These are phyloP conservation scores for Phoronis australis DNA, from an alignment of 2,888 invertebrate genomes.

Conservation along the genomic window DNA sequence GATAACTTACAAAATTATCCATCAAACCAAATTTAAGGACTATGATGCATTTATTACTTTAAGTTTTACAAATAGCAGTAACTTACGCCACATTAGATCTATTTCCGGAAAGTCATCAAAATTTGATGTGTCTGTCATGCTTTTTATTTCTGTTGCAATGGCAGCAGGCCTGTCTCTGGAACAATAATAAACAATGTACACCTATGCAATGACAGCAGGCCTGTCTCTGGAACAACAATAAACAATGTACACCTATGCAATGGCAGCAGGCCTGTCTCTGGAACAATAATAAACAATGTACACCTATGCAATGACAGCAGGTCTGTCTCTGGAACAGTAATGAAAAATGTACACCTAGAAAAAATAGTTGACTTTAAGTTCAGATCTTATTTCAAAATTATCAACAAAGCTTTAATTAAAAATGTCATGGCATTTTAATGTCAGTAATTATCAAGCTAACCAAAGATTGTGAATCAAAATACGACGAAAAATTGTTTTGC, in stretches of 20 bases:
- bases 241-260: slow-evolving; percentile 57
- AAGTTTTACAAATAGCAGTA: not conserved
- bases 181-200: not conserved
- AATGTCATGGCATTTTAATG: too few species aligned
- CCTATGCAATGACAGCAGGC: slow-evolving; percentile 84
- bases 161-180: slow-evolving; percentile 86
- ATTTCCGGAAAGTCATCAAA: slow-evolving; percentile 99
- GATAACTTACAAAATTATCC: too few species aligned
- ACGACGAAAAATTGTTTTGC: too few species aligned
- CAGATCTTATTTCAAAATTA: too few species aligned
- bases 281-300: slow-evolving; percentile 2
- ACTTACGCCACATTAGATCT: slow-evolving; percentile 94
- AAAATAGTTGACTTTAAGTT: too few species aligned
- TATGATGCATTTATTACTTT: too few species aligned
- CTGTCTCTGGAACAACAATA: slow-evolving; percentile 61
- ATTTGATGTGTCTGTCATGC: slow-evolving; percentile 99
- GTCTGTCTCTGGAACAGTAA: slow-evolving; percentile 65
- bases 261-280: slow-evolving; percentile 90
- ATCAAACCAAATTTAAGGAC: too few species aligned
- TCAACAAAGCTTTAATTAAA: too few species aligned
- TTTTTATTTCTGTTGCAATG: slow-evolving; percentile 93
- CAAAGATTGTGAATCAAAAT: too few species aligned
- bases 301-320: slow-evolving; percentile 79
- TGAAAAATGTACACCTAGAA: not conserved
- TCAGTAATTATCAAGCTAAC: too few species aligned